Conservation (phyloP, 2,113 vertebrate genomes). For the Myrmecophaga tridactyla region DNA sequence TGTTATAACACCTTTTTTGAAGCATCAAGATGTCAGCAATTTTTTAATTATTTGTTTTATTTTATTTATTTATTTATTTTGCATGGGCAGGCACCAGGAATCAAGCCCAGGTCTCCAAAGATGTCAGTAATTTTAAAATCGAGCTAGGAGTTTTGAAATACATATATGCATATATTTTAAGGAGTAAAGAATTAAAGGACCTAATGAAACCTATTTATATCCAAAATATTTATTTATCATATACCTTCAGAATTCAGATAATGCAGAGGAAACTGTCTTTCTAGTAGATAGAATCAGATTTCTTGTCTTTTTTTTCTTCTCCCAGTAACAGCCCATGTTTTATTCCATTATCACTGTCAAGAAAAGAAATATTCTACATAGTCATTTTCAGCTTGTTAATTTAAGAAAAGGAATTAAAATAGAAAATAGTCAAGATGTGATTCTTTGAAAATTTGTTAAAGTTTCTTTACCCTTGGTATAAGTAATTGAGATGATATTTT, state of each 20-base stretch:
- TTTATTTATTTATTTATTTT: too few species aligned
- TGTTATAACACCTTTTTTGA: neutral
- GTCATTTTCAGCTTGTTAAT: neutral
- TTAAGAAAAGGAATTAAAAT: neutral
- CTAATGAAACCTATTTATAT: neutral
- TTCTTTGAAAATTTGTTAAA: constrained; percentile 12
- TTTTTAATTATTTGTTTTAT: too few species aligned
- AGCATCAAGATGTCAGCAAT: neutral
- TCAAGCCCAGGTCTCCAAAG: too few species aligned
- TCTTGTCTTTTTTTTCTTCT: neutral
- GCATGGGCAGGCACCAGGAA: too few species aligned
- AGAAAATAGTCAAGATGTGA: neutral
- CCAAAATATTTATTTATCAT: neutral
- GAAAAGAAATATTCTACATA: neutral
- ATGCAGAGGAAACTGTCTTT: neutral
- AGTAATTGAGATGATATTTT: neutral
- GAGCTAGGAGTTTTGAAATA: neutral
- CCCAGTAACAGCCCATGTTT: neutral
- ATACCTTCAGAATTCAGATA: neutral
- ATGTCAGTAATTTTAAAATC: neutral
- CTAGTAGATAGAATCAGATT: neutral
- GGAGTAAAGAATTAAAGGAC: neutral
- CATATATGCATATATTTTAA: neutral
- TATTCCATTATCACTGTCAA: neutral
- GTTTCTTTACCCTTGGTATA: neutral